Evolutionary conservation across 2,797 vertebrate genomes (phyloP), one percentile per base, ranked within the genome.

Genomic region (Dendrocincla tyrannina): DNA sequence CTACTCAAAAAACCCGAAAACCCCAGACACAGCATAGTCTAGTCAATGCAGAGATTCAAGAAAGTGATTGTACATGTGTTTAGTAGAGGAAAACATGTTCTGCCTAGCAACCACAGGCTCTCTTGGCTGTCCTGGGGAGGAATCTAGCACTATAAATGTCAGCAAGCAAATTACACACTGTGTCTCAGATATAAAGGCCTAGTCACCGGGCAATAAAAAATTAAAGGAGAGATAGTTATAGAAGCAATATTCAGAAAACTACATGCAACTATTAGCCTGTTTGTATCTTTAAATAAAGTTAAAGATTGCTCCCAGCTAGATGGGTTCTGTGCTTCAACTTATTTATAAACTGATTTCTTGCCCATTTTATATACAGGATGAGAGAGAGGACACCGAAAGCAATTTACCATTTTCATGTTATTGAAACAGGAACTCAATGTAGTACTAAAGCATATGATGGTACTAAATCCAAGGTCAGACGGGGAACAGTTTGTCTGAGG

Each of bases 91-190:
- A 96, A 97, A 85, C 83, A 94, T 41, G 64, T 47, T 96, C 93
- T 95, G 91, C 95, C 69, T 94, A 95, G 91, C 92, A 96, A 97
- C 91, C 88, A 79, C 80, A 85, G 59, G 93, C 75, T 73, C 80
- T 95, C 67, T 85, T 90, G 81, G 77, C 85, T 3, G 5, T 28
- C 80, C 5, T n/a, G 89, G 77, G 66, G 91, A 95, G 88, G 91
- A 96, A 90, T 95, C 87, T 5, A 68, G 58, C 5, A 24, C 78
- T 87, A 77, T 9, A 96, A 95, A 94, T 96, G 83, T 90, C 94
- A 96, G 85, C 80, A 89, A 73, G 95, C 73, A 95, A 91, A 94
- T 95, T 50, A 82, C 94, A 83, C 77, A 86, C 89, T 17, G 15
- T 79, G 83, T 56, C 77, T 35, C 8, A 88, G 33, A 74, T 10